phyloP scores from a whole-genome alignment of 1,140 invertebrate genomes.

The Aphelinus certus region DNA sequence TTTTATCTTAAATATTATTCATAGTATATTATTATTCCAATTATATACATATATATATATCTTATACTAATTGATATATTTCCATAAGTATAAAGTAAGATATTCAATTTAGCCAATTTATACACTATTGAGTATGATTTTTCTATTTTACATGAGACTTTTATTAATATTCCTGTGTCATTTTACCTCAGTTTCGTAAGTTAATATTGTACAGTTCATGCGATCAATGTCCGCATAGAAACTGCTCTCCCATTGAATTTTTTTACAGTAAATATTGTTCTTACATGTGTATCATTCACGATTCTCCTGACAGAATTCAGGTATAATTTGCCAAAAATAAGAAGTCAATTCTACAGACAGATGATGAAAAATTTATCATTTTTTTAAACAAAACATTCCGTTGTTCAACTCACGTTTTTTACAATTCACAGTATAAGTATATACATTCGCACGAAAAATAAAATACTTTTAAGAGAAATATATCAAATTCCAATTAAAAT shows the following conservation, averaged over 20 bases:
- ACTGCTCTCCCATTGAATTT: slow-evolving; percentile 9
- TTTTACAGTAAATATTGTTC: slow-evolving; percentile 1
- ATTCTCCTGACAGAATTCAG: not conserved
- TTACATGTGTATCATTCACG: not conserved
- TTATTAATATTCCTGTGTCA: no score
- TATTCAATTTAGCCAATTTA: slow-evolving; percentile 22
- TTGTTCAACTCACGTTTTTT: no score
- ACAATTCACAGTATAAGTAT: no score
- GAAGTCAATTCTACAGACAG: not conserved
- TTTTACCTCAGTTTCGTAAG: not conserved
- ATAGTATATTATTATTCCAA: slow-evolving; percentile 20
- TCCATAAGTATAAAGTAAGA: slow-evolving; percentile 19
- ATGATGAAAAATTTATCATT: no score
- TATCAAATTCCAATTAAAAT: not conserved
- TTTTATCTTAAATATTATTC: slow-evolving; percentile 11
- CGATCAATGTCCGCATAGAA: not conserved
- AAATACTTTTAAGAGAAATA: not conserved
- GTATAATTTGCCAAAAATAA: slow-evolving; percentile 8
- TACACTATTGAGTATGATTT: slow-evolving; percentile 14
- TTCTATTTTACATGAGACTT: slow-evolving; percentile 21
- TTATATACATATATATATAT: not conserved
- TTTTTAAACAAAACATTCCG: no score
- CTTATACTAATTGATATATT: slow-evolving; percentile 20
- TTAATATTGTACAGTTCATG: no score
- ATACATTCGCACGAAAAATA: no score